Base-by-base conservation (phyloP, 2,113 vertebrate species). In the Amblyopsis rosae region DNA sequence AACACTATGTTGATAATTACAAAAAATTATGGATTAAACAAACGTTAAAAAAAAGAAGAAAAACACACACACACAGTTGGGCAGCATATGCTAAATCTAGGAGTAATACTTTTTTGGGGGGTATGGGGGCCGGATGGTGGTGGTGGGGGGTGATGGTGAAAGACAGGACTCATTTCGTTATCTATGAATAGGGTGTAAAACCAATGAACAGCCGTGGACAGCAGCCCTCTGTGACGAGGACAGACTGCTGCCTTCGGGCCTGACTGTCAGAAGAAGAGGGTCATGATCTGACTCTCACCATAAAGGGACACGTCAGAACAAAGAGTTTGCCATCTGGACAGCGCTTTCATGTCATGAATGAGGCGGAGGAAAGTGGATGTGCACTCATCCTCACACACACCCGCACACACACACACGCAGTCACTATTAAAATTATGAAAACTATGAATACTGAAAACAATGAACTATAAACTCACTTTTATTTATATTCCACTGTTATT, bases 131-230 rank as follows among this genome's bases (percentile, higher is more conserved):
- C 26, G 41, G 17, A 53, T 41, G 4, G 35, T 5, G 35, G 35
- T 5, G 35, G 69, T 59, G 16, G 47, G 12, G 16, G 66, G 72
- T 72, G 67, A 60, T 77, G 63, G 65, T 67, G 71, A 64, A 57
- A 58, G 72, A 83, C 17, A 1, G 46, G 56, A 59, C 67, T 64
- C 66, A 60, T 85, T 86, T 82, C 17, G 55, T 81, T 77, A 66
- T 79, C 79, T 80, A 82, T 86, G 81, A 88, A 88, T 80, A 85
- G 85, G 73, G 72, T 72, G 15, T 80, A 62, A 87, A 84, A 84
- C 82, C 87, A 90, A 88, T 84, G 82, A 80, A 70, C 77, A 81
- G 65, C 72, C 35, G 57, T 55, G 49, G 79, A 77, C 73, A 62
- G 76, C 81, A 72, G 65, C 56, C 12, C 72, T 48, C 59, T 55